These are phyloP conservation scores for Eupleurogrammus muticus DNA, from an alignment of 2,797 vertebrate genomes.

Conservation along the genomic window DNA sequence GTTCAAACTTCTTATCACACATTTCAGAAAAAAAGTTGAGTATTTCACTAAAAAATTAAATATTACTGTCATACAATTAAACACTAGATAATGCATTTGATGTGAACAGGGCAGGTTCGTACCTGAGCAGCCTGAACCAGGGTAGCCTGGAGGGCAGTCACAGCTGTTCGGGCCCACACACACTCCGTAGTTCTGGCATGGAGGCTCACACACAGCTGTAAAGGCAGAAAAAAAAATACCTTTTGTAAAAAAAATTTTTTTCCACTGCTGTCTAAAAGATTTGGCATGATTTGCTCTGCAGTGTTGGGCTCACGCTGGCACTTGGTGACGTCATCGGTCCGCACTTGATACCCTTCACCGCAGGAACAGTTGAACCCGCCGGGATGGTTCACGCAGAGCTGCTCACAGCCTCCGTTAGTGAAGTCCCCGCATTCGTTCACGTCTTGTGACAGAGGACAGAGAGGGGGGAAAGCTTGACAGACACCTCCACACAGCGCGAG, in stretches of 20 bases:
- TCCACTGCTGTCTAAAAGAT: not conserved
- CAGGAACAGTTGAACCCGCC: slow-evolving; percentile 85
- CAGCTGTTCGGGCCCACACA: slow-evolving; percentile 87
- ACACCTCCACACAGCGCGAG: not conserved
- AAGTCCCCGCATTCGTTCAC: slow-evolving; percentile 86
- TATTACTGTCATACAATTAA: too few relatives aligned
- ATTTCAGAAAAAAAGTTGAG: too few relatives aligned
- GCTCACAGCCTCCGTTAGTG: slow-evolving; percentile 86
- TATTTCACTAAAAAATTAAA: too few relatives aligned
- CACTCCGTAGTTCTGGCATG: slow-evolving; percentile 85
- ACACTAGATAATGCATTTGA: not conserved
- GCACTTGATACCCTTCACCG: slow-evolving; percentile 74
- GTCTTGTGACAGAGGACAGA: slow-evolving; percentile 70
- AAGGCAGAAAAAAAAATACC: not conserved
- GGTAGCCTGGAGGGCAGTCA: slow-evolving; percentile 86
- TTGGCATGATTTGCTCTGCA: not conserved
- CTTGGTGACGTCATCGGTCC: slow-evolving; percentile 80
- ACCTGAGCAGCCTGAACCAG: slow-evolving; percentile 87
- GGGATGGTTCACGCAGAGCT: slow-evolving; percentile 83
- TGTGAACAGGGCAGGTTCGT: slow-evolving; percentile 7
- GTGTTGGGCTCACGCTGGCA: slow-evolving; percentile 83
- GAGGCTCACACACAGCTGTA: slow-evolving; percentile 83
- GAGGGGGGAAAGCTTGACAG: not conserved
- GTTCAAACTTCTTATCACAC: too few relatives aligned
- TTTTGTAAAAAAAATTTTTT: not conserved